phyloP scores from a whole-genome alignment of 2,888 invertebrate species.

The Mythimna ferrago region DNA sequence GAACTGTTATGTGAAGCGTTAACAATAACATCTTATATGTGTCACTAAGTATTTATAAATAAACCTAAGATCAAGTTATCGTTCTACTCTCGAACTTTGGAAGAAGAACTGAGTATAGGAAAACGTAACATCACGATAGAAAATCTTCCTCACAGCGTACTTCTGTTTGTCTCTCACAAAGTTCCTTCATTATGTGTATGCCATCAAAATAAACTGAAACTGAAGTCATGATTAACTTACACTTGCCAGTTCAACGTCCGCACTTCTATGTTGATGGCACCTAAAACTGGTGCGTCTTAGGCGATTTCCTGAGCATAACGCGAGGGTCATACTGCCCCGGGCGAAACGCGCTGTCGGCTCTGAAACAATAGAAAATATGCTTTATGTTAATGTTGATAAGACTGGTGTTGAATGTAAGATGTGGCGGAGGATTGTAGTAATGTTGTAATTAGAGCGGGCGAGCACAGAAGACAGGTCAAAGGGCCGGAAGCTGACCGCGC shows the following conservation, averaged over 20 bases:
- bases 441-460: constrained; percentile 82
- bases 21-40: not conserved
- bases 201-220: constrained; percentile 48
- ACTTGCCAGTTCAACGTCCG: constrained; percentile 40
- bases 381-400: constrained; percentile 64
- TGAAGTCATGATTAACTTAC: constrained; percentile 42
- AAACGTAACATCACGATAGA: not conserved
- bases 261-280: constrained; percentile 59
- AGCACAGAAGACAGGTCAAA: constrained; percentile 84
- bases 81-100: not conserved
- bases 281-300: constrained; percentile 79
- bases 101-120: not conserved
- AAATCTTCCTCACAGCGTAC: not conserved
- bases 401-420: constrained; percentile 27
- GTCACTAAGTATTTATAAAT: constrained; percentile 13
- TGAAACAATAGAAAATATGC: constrained; percentile 68
- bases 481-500: constrained; percentile 87
- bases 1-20: constrained; percentile 6
- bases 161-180: not conserved
- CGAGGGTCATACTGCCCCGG: constrained; percentile 72
- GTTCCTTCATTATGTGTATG: constrained; percentile 1
- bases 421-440: constrained; percentile 63
- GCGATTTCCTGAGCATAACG: constrained; percentile 80
- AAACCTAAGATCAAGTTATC: not conserved
- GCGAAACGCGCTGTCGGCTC: constrained; percentile 60